These are phyloP conservation scores for Rhaphigaster nebulosa DNA, from an alignment of 2,888 invertebrate species.

Conservation along the genomic window DNA sequence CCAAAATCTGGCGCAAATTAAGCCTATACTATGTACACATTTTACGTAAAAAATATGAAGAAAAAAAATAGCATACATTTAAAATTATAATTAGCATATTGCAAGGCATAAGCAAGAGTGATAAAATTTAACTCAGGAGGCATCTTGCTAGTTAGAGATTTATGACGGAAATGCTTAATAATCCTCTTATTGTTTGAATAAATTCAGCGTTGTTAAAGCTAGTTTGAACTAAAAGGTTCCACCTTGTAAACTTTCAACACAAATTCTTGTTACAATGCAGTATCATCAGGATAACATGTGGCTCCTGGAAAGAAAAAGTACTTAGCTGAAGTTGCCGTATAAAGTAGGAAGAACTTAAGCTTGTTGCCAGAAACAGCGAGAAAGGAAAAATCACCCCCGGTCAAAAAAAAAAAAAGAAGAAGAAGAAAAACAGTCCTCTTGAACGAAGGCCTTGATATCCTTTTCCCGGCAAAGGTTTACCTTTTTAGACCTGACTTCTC, in stretches of 20 bases:
- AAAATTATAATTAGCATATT: too few species aligned
- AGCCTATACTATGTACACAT: too few species aligned
- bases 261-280: not conserved
- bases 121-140: too few species aligned
- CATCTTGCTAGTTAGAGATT: too few species aligned
- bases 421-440: not conserved
- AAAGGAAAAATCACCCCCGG: constrained; percentile 2
- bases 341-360: constrained; percentile 35
- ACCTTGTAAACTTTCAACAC: not conserved
- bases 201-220: not conserved
- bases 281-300: not conserved
- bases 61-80: too few species aligned
- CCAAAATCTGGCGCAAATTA: too few species aligned
- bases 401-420: not conserved
- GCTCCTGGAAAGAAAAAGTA: not conserved
- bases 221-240: not conserved
- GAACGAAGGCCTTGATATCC: constrained; percentile 23
- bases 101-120: too few species aligned
- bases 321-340: constrained; percentile 3
- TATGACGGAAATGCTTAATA: not conserved
- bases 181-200: not conserved
- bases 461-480: not conserved
- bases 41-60: too few species aligned
- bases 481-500: constrained; percentile 26
- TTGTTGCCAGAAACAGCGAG: not conserved